Base-by-base conservation (phyloP, 2,888 invertebrate genomes). In the Meghimatium bilineatum region DNA sequence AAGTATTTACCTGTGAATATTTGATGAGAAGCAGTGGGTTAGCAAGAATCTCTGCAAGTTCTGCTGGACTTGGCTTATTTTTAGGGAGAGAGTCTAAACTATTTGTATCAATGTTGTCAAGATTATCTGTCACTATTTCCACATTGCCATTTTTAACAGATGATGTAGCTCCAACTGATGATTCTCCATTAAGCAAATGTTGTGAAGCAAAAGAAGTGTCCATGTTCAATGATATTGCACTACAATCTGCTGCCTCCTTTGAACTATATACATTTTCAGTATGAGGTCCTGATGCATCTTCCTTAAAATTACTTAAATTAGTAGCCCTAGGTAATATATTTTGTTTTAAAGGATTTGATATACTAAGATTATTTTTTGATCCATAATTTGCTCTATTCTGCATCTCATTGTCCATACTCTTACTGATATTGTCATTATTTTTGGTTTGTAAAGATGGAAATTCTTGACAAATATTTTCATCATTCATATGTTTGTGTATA, bases 21-120 rank as follows among this genome's bases (percentile, higher is more conserved):
- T 83, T 83, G 20, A 83, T 52, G 32, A 83, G 52, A 38, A 83
- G 78, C 34, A 78, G 71, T 52, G 83, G 83, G n/a, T 83, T 83
- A 14, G 83, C 71, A 14, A 83, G 38, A 72, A 83, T 66, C 36
- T 82, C 82, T 52, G 76, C 75, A 17, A 82, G 49, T 34, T 82
- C 75, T 12, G 23, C 49, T 52, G 38, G n/a, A 60, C 72, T 71
- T 44, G 81, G 74, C n/a, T 81, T 81, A 67, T 17, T 67, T 38
- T 60, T 44, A 32, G 78, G 38, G 29, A 66, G 23, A 23, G 32
- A 66, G 63, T 78, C 49, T 66, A 34, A 44, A 32, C 23, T 81
- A 60, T 29, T 74, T 60, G 38, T 60, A n/a, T 81, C 63, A 23
- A 8, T 38, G 32, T 56, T 52, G 26, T 52, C 52, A 69, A 38